These are phyloP conservation scores for Nicator chloris DNA, from an alignment of 2,113 vertebrate species.

Conservation along the genomic window DNA sequence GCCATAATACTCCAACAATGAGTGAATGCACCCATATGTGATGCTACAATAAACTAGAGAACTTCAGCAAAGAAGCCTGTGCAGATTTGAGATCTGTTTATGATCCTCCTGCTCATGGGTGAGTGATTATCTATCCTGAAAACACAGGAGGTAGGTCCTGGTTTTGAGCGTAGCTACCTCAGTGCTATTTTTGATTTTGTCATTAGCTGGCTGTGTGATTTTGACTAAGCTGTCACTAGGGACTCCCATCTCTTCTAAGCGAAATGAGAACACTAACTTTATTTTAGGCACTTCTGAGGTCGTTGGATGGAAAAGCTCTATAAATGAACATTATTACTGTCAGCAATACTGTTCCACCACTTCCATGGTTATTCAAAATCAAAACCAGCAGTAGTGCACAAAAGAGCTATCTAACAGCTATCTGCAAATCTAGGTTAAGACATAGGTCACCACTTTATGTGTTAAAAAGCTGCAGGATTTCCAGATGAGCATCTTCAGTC, in stretches of 20 bases:
- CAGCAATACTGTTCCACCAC: background rate
- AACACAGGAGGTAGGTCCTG: background rate
- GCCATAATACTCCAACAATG: background rate
- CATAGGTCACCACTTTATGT: background rate
- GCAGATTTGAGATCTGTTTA: background rate
- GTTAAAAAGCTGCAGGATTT: background rate
- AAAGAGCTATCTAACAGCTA: background rate
- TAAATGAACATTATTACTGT: background rate
- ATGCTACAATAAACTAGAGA: background rate
- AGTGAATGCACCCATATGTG: background rate
- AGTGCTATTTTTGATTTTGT: background rate
- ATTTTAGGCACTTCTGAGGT: background rate
- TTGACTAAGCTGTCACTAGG: background rate
- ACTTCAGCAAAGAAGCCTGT: background rate
- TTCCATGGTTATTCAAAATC: background rate
- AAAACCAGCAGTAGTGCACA: background rate
- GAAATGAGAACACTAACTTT: background rate
- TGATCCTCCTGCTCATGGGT: background rate
- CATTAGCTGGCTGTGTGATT: background rate
- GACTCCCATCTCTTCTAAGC: background rate
- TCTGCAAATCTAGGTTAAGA: background rate
- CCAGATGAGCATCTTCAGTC: background rate
- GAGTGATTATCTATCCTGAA: background rate
- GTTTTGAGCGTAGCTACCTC: background rate
- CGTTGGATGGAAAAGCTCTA: background rate